phyloP scores from a whole-genome alignment of 2,797 vertebrate species.

The Luscinia luscinia region DNA sequence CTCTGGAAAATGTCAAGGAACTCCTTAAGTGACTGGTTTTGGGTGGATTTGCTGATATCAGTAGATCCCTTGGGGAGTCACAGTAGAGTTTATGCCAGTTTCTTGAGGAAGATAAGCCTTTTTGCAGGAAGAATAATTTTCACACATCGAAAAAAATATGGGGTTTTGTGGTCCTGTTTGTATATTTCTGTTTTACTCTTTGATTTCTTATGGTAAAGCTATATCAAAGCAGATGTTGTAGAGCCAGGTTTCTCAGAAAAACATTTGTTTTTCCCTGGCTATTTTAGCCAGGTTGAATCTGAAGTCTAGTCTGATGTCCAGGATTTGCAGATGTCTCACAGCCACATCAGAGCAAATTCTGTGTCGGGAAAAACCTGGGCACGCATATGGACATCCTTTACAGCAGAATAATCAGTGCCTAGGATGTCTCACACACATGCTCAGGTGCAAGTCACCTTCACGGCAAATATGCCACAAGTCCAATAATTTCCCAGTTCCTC shows the following conservation, averaged over 20 bases:
- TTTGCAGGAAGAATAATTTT: not conserved
- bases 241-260: not conserved
- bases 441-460: not conserved
- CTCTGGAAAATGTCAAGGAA: conserved; percentile 16
- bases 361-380: not conserved
- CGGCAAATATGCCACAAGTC: not conserved
- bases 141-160: not conserved
- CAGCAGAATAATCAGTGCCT: not conserved
- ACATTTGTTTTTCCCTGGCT: not conserved
- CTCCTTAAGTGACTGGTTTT: not conserved
- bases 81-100: not conserved
- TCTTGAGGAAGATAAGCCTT: not conserved
- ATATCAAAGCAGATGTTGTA: not conserved
- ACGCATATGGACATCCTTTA: not conserved
- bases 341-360: not conserved
- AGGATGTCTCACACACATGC: not conserved
- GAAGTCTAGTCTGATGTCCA: not conserved
- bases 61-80: not conserved
- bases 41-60: conserved; percentile 22
- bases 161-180: not conserved
- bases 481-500: not conserved
- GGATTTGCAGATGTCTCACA: conserved; percentile 23
- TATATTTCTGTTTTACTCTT: not conserved
- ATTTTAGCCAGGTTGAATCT: not conserved
- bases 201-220: not conserved